Evolutionary conservation across 2,113 vertebrate genomes (phyloP), one percentile per base, ranked within the genome.

Genomic region (Rhinoderma darwinii): DNA sequence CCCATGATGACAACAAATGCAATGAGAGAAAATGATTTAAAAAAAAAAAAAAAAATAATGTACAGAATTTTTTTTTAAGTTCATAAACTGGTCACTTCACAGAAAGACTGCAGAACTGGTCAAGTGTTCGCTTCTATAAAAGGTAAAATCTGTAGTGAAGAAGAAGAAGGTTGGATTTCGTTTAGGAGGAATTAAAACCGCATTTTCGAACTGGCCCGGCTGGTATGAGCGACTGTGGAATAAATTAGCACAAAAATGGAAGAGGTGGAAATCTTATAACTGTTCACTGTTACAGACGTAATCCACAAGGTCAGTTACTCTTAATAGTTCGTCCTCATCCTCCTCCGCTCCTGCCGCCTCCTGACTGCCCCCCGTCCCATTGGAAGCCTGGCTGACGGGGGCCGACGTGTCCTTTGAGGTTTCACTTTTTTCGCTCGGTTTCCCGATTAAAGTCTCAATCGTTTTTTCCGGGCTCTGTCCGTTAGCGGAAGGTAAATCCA

Each of bases 281-380:
- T 96, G 96, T 92, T 96, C 96, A 93, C 97, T 97, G 95, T 97
- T 97, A 94, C 96, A 98, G 93, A 97, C 97, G 88, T 97, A 99
- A 96, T 99, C 96, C 90, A 96, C 95, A 89, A 97, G 96, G 94
- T 98, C 97, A 91, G 96, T 96, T 94, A 99, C 97, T 90, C 98
- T 96, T 89, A 99, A 94, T 89, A 99, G 97, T 93, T 99, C 98
- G 2, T 99, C 98, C 90, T 99, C 98, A 0, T 99, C 98, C 74
- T 99, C 95, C 41, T 99, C 97, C 0, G 92, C 94, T 79, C 94
- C 94, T 78, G 89, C 93, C 0, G 93, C 91, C 88, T 98, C 97
- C 92, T 94, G 95, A 70, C 93, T 90, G 0, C 92, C 88, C n/a
- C 90, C 94, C 7, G 95, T 96, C 86, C 97, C 96, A 0, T 97